phyloP scores from a whole-genome alignment of 2,113 vertebrate genomes.

The Ammodytes dubius region DNA sequence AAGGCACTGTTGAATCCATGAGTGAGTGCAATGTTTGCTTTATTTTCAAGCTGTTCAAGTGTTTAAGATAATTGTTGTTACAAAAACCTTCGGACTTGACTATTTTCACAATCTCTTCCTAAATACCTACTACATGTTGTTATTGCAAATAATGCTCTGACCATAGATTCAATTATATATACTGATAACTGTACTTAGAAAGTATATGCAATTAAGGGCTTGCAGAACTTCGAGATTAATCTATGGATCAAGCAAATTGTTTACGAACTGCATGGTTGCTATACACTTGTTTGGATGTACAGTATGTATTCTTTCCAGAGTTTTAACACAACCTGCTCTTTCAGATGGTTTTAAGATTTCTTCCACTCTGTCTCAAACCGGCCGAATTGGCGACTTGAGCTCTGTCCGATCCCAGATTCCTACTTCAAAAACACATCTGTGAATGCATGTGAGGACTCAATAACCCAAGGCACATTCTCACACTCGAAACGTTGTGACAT shows the following conservation, averaged over 20 bases:
- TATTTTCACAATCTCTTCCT: background rate
- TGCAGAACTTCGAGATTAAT: background rate
- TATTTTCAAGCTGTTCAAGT: background rate
- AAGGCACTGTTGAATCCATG: background rate
- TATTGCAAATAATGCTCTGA: background rate
- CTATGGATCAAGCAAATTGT: background rate
- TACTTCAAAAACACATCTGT: background rate
- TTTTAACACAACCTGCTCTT: background rate
- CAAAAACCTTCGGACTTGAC: background rate
- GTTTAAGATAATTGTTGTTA: background rate
- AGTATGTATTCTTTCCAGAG: background rate
- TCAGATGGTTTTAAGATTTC: background rate
- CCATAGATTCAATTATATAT: background rate
- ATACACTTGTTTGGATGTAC: background rate
- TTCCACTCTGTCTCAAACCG: background rate
- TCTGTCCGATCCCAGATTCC: background rate
- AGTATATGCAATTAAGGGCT: background rate
- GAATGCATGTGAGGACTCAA: background rate
- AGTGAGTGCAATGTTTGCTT: background rate
- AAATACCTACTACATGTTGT: background rate
- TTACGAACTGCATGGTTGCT: background rate
- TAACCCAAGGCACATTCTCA: conserved; percentile 16
- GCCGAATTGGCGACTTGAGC: background rate
- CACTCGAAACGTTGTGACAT: conserved; percentile 20
- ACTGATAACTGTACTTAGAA: background rate